Percentiles rank a stretch among this genome's conserved stretches.
These are phyloP conservation scores for Avahi laniger DNA, from an alignment of 2,797 vertebrate genomes.

Conservation along the genomic window DNA sequence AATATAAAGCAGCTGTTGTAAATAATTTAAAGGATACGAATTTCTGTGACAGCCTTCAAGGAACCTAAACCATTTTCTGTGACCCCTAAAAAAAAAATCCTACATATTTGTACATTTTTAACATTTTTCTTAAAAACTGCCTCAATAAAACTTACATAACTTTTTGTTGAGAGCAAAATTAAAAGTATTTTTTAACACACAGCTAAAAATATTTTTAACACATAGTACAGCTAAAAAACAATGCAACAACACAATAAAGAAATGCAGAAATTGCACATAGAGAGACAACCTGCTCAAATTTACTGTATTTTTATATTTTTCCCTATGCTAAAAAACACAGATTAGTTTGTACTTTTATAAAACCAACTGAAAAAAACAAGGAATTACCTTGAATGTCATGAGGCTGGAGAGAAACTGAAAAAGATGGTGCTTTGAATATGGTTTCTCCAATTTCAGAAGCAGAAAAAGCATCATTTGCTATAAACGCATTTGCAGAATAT, in stretches of 20 bases:
- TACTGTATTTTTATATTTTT: constrained; percentile 41
- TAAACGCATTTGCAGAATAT: constrained; percentile 70
- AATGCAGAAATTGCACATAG: constrained; percentile 25
- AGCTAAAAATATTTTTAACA: not conserved
- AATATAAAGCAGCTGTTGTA: constrained; percentile 5
- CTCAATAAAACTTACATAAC: constrained; percentile 7
- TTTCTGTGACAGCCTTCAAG: constrained; percentile 94
- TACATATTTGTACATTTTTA: constrained; percentile 28
- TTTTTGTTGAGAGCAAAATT: constrained; percentile 17
- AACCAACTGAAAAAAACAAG: constrained; percentile 59
- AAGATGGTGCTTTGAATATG: constrained; percentile 73
- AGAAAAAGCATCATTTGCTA: constrained; percentile 65
- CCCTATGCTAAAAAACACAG: constrained; percentile 17
- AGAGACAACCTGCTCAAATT: not conserved
- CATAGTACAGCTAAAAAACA: not conserved
- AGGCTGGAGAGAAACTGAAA: constrained; percentile 75
- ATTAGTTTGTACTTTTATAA: constrained; percentile 52
- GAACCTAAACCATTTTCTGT: constrained; percentile 82
- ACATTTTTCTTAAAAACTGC: constrained; percentile 10
- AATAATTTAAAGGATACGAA: constrained; percentile 93
- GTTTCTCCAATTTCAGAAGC: constrained; percentile 68
- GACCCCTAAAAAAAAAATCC: constrained; percentile 83
- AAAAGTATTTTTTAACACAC: constrained; percentile 1
- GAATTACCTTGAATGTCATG: constrained; percentile 82
- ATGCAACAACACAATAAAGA: constrained; percentile 10